Conservation (phyloP, 2,797 vertebrate species). For the Phylloscopus collybita region DNA sequence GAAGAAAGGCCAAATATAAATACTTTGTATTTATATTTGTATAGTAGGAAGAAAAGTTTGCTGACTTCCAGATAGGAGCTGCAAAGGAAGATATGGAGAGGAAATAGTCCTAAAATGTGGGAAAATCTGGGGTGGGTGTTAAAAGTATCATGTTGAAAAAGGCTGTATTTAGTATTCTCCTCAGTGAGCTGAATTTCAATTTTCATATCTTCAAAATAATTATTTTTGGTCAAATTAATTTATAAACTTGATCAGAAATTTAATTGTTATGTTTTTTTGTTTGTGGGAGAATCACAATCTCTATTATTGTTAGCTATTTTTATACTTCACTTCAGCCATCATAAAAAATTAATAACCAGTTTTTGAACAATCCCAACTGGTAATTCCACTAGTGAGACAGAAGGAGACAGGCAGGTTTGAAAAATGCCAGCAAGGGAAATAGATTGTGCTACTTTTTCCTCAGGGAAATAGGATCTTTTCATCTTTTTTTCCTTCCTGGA, state of each 20-base stretch:
- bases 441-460: constrained; percentile 23
- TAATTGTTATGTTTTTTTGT: background rate
- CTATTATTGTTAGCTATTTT: background rate
- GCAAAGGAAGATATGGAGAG: background rate
- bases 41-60: background rate
- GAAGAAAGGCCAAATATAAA: background rate
- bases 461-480: constrained; percentile 27
- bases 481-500: background rate
- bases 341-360: background rate
- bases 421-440: constrained; percentile 24
- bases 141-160: background rate
- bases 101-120: background rate
- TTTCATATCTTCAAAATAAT: background rate
- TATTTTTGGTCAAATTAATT: background rate
- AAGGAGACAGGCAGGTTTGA: background rate
- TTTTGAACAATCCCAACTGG: background rate
- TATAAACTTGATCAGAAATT: background rate
- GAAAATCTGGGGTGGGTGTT: accelerated
- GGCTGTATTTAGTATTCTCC: background rate
- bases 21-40: background rate
- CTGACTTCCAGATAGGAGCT: background rate
- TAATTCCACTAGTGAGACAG: background rate
- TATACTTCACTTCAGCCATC: background rate
- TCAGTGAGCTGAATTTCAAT: background rate
- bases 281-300: background rate